Evolutionary conservation across 1,140 invertebrate genomes (phyloP).

Genomic region (Pseudomyrmex dendroicus): DNA sequence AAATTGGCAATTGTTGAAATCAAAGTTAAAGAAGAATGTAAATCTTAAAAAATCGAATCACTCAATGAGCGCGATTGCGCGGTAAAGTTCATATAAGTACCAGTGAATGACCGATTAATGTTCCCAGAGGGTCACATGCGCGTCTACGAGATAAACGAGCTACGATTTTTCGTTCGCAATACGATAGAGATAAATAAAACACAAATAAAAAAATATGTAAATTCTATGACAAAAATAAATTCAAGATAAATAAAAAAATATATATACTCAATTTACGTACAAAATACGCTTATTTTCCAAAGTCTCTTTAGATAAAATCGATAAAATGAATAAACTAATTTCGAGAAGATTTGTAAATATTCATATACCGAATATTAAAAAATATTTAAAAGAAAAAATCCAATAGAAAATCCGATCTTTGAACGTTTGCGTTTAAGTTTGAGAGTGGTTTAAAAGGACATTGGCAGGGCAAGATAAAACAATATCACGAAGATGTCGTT

Average conservation of each 20-base stretch:
- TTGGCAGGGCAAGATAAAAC: slow-evolving; percentile 32
- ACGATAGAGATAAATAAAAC: not conserved
- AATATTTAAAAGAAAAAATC: slow-evolving; percentile 11
- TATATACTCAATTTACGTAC: not conserved
- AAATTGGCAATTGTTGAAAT: not conserved
- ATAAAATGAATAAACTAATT: not conserved
- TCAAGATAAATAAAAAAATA: not conserved
- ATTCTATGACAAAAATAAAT: not conserved
- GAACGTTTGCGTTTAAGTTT: not conserved
- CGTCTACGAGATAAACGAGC: not conserved
- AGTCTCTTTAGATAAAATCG: not conserved
- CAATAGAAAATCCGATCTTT: not conserved
- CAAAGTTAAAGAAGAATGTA: no score
- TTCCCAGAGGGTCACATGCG: not conserved
- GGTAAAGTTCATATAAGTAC: not conserved
- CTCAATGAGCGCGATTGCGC: not conserved
- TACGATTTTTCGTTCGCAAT: not conserved
- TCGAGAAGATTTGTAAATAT: not conserved
- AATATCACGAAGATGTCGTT: slow-evolving; percentile 44
- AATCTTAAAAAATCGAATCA: not conserved
- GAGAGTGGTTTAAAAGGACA: slow-evolving; percentile 12
- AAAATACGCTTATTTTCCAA: slow-evolving; percentile 10
- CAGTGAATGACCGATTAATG: slow-evolving; percentile 23
- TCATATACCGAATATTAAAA: not conserved
- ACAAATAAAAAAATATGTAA: not conserved